These are phyloP conservation scores for Oriolus oriolus DNA, from an alignment of 2,113 vertebrate genomes.

Conservation along the genomic window DNA sequence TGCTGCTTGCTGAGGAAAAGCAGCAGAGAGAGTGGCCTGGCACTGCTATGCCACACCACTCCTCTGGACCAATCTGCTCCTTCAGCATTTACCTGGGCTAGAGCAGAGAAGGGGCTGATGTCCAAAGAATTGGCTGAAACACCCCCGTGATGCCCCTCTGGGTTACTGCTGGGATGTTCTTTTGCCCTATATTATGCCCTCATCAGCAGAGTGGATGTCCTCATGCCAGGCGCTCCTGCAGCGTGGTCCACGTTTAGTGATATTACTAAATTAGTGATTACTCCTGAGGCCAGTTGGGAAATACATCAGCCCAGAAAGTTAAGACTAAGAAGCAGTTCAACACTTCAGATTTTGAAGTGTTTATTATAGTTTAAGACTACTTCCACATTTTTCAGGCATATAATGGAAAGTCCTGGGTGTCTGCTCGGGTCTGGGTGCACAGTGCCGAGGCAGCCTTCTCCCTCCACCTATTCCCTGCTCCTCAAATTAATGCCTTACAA, in stretches of 20 bases:
- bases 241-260: background rate
- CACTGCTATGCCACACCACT: accelerated
- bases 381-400: background rate
- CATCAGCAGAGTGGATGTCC: accelerated
- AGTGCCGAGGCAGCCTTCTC: background rate
- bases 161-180: background rate
- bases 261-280: background rate
- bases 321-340: background rate
- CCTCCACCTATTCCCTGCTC: background rate
- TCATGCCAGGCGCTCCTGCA: background rate
- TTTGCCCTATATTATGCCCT: background rate
- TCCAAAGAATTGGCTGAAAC: background rate
- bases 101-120: background rate
- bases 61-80: background rate
- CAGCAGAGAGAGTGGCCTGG: background rate
- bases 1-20: background rate
- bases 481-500: background rate
- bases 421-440: background rate
- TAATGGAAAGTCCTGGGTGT: background rate
- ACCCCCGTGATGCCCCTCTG: accelerated
- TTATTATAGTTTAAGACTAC: background rate
- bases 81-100: background rate
- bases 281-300: background rate
- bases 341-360: background rate
- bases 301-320: background rate